These are phyloP conservation scores for Ceratotherium simum DNA, from an alignment of 2,113 vertebrate genomes.

Conservation along the genomic window DNA sequence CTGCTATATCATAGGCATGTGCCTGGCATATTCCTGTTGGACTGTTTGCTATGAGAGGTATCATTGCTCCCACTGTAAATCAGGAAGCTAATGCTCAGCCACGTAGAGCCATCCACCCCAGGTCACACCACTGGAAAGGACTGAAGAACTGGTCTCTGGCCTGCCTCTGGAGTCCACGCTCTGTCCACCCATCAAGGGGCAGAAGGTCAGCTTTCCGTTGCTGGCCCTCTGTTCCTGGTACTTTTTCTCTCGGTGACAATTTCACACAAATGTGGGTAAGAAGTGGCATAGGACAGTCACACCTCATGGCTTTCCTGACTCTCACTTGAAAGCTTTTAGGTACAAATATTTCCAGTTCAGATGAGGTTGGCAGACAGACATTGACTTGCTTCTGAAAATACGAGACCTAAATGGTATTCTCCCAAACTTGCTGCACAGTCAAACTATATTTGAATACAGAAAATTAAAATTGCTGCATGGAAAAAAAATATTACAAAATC, in stretches of 20 bases:
- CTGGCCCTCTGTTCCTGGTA: neutral
- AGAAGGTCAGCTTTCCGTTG: neutral
- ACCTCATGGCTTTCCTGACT: neutral
- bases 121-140: neutral
- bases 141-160: neutral
- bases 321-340: neutral
- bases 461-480: neutral
- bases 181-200: neutral
- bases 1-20: neutral
- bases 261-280: neutral
- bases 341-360: neutral
- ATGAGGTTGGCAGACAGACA: neutral
- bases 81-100: neutral
- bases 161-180: neutral
- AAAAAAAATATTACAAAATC: neutral
- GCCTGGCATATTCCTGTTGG: neutral
- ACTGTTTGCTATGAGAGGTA: neutral
- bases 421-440: neutral
- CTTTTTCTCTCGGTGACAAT: neutral
- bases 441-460: neutral
- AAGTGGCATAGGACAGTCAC: fast-evolving
- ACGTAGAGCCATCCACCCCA: neutral
- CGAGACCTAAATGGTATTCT: neutral
- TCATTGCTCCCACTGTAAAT: fast-evolving
- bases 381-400: neutral